phyloP scores from a whole-genome alignment of 2,797 vertebrate genomes.

The Spinus pinus region DNA sequence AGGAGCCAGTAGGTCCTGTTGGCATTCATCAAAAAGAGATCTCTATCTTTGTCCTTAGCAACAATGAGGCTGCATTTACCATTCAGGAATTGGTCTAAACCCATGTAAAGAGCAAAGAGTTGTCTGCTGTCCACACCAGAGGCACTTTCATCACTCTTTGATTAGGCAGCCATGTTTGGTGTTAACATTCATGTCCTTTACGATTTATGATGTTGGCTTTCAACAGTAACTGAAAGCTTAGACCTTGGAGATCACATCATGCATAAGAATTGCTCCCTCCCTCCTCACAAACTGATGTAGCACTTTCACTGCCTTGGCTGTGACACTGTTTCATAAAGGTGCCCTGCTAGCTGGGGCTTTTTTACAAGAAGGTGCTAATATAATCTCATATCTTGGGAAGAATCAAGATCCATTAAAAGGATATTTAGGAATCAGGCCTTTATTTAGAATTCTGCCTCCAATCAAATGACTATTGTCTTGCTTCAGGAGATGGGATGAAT shows the following conservation, averaged over 20 bases:
- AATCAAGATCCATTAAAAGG: not conserved
- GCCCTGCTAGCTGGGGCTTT: not conserved
- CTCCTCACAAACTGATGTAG: not conserved
- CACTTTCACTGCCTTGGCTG: not conserved
- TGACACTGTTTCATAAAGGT: not conserved
- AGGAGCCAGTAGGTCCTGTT: not conserved
- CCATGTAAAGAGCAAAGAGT: not conserved
- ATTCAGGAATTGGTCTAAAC: not conserved
- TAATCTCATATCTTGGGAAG: not conserved
- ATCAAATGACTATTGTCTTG: not conserved
- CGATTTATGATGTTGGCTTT: not conserved
- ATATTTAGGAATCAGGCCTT: not conserved
- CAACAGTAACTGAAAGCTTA: not conserved
- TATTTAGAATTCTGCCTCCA: not conserved
- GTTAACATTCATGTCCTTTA: not conserved
- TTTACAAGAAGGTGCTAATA: not conserved
- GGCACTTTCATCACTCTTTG: not conserved
- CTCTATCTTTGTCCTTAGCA: not conserved
- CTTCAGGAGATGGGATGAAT: not conserved
- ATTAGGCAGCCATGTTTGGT: not conserved
- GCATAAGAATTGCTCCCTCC: not conserved
- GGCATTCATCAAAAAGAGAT: not conserved
- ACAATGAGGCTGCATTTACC: not conserved
- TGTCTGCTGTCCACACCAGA: not conserved
- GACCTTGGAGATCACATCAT: not conserved